Evolutionary conservation across 2,113 vertebrate genomes (phyloP).

Genomic region (Prunella fulvescens): DNA sequence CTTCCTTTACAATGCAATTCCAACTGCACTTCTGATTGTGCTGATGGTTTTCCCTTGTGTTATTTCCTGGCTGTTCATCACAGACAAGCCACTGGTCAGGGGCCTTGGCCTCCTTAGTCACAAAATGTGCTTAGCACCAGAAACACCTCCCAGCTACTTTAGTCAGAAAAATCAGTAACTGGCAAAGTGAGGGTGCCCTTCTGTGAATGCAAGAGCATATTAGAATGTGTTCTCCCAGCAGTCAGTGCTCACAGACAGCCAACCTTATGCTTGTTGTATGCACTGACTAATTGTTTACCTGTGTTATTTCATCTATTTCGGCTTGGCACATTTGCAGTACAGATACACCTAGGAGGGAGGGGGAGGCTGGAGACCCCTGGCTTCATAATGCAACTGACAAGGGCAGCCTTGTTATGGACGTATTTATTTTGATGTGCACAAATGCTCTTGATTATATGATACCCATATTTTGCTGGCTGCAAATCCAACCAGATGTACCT

Average conservation of each 20-base stretch:
- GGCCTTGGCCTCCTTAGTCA: background rate
- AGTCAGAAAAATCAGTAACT: background rate
- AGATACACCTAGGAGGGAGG: too few relatives aligned
- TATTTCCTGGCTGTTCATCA: background rate
- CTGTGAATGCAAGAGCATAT: accelerated
- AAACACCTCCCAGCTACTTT: background rate
- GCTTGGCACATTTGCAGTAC: background rate
- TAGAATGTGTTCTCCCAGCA: background rate
- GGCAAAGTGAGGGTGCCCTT: background rate
- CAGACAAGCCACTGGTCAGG: background rate
- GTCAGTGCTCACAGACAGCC: background rate
- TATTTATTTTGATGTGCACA: background rate
- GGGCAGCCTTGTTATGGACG: background rate
- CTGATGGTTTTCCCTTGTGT: background rate
- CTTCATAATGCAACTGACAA: background rate
- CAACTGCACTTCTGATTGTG: background rate
- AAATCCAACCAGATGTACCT: background rate
- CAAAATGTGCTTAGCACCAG: background rate
- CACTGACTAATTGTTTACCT: background rate
- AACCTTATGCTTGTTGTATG: background rate
- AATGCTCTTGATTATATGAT: background rate
- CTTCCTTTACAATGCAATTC: background rate
- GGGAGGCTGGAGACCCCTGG: too few relatives aligned
- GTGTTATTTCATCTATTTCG: background rate
- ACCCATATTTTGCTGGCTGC: background rate